These are phyloP conservation scores for Lacanobia oleracea DNA, from an alignment of 2,888 invertebrate species.

Conservation along the genomic window DNA sequence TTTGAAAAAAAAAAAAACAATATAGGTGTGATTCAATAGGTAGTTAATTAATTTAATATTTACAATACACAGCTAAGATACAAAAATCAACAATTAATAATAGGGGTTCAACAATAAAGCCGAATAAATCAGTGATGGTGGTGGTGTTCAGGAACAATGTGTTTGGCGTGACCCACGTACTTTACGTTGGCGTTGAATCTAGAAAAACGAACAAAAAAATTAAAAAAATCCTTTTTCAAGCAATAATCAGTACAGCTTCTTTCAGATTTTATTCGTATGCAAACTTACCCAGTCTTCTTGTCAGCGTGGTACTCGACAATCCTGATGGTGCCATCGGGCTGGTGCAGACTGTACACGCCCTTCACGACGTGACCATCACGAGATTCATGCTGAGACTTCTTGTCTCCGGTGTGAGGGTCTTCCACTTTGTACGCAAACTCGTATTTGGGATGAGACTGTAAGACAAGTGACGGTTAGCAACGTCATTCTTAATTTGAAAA, in stretches of 20 bases:
- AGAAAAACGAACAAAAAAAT: not conserved
- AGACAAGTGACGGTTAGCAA: not conserved
- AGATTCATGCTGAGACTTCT: slow-evolving; percentile 83
- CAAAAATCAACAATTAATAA: slow-evolving; percentile 20
- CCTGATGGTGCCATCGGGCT: slow-evolving; percentile 87
- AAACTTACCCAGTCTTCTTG: slow-evolving; percentile 50
- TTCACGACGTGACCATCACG: slow-evolving; percentile 89
- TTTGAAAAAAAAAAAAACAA: not conserved
- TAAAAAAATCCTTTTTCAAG: not conserved
- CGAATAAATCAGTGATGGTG: slow-evolving; percentile 51
- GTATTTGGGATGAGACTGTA: slow-evolving; percentile 61
- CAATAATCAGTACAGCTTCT: no score
- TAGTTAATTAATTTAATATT: slow-evolving; percentile 16
- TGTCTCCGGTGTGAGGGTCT: slow-evolving; percentile 86
- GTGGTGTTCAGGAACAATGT: slow-evolving; percentile 63
- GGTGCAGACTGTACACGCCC: slow-evolving; percentile 89
- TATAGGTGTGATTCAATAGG: not conserved
- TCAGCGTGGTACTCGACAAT: slow-evolving; percentile 87
- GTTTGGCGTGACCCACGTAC: slow-evolving; percentile 66
- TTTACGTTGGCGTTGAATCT: slow-evolving; percentile 75
- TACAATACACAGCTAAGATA: slow-evolving; percentile 33
- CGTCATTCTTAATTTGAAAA: not conserved
- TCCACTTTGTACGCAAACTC: slow-evolving; percentile 84
- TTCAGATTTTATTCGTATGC: rapidly evolving
- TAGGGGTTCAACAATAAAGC: slow-evolving; percentile 26